Evolutionary conservation across 2,113 vertebrate species (phyloP).

Genomic region (Gymnorhina tibicen): DNA sequence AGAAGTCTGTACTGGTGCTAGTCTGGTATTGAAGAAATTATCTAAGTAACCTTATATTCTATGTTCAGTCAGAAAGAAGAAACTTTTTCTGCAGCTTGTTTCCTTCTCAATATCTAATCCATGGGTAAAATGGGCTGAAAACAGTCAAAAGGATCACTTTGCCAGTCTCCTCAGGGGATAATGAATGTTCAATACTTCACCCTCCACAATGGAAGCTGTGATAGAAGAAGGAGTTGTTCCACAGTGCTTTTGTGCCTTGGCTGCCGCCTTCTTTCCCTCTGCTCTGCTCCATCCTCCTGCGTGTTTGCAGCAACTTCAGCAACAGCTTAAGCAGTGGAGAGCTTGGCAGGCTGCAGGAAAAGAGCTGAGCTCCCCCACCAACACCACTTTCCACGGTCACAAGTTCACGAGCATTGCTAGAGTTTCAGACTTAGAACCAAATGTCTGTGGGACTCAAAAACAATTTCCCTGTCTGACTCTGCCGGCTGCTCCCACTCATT

Average conservation of each 20-base stretch:
- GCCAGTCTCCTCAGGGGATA: background rate
- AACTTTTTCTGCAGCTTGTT: background rate
- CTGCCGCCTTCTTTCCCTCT: background rate
- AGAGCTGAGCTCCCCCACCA: background rate
- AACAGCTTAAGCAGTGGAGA: background rate
- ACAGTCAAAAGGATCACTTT: background rate
- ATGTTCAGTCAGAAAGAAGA: background rate
- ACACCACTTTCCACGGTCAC: background rate
- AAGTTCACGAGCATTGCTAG: background rate
- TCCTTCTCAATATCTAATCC: background rate
- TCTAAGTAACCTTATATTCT: background rate
- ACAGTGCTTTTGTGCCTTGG: background rate
- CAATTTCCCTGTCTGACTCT: slow-evolving; percentile 12
- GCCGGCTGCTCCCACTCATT: background rate
- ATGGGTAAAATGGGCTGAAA: background rate
- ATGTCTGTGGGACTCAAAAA: background rate
- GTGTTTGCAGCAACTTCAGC: rapidly evolving
- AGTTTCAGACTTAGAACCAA: slow-evolving; percentile 6
- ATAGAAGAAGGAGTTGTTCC: background rate
- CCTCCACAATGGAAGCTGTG: background rate
- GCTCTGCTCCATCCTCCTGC: background rate
- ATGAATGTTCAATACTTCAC: background rate
- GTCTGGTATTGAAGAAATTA: background rate
- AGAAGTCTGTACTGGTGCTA: background rate
- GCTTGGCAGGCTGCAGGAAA: background rate